phyloP scores from a whole-genome alignment of 2,888 invertebrate genomes.

The Hedya salicella region DNA sequence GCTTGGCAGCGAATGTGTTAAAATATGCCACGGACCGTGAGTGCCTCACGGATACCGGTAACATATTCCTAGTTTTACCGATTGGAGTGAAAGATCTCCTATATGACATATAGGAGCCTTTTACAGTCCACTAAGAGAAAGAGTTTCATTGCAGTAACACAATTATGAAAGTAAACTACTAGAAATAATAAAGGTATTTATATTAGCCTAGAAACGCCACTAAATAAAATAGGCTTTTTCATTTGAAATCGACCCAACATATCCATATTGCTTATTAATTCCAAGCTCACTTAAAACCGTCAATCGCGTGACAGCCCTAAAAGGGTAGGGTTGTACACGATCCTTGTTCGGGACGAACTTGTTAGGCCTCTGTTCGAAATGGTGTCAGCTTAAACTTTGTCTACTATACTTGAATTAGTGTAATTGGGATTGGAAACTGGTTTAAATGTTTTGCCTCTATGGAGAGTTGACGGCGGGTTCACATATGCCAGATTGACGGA shows the following conservation, averaged over 20 bases:
- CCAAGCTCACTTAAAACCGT: constrained; percentile 16
- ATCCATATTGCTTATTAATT: constrained; percentile 8
- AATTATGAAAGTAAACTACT: too few species aligned
- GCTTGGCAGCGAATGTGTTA: too few species aligned
- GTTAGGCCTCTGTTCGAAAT: constrained; percentile 10
- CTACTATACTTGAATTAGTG: constrained; percentile 16
- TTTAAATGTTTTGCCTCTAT: not conserved
- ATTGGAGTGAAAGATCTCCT: too few species aligned
- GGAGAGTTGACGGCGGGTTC: not conserved
- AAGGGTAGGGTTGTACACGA: constrained; percentile 18
- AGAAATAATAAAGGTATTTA: too few species aligned
- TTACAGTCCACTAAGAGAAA: too few species aligned
- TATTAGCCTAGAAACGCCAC: not conserved
- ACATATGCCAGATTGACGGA: not conserved
- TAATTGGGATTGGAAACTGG: not conserved
- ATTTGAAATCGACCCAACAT: constrained; percentile 10
- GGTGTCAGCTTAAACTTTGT: constrained; percentile 12
- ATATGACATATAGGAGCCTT: too few species aligned
- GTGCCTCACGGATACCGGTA: too few species aligned
- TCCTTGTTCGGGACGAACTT: constrained; percentile 4
- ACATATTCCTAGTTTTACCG: too few species aligned
- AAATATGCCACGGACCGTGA: too few species aligned
- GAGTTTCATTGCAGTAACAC: too few species aligned
- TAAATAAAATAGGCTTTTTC: not conserved
- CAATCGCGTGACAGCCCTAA: constrained; percentile 8